Conservation (phyloP, 2,797 vertebrate genomes). For the Acanthis flammea region DNA sequence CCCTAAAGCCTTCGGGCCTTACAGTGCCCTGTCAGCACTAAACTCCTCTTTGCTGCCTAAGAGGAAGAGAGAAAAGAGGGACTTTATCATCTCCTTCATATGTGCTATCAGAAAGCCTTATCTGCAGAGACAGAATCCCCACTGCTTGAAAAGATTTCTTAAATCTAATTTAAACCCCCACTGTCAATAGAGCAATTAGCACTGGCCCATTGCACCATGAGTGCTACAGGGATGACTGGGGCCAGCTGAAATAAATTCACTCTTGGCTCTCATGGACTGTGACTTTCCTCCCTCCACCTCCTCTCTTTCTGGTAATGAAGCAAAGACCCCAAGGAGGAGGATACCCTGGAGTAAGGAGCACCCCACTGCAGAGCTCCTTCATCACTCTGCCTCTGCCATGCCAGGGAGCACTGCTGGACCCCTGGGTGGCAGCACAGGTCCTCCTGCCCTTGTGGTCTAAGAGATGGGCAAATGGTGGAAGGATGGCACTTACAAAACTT, state of each 20-base stretch:
- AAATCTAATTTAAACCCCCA: slow-evolving; percentile 8
- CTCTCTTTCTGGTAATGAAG: background rate
- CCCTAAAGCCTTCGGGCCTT: background rate
- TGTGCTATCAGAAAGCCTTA: background rate
- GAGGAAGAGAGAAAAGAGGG: background rate
- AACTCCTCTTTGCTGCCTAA: background rate
- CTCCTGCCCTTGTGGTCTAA: background rate
- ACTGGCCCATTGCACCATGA: background rate
- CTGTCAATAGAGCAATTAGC: background rate
- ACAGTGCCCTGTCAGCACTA: background rate
- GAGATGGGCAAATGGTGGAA: background rate
- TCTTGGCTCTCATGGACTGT: background rate
- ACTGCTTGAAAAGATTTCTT: slow-evolving; percentile 8
- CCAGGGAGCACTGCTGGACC: accelerated
- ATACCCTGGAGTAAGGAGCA: background rate
- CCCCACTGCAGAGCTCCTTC: background rate
- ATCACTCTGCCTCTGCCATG: background rate
- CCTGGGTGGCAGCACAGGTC: accelerated
- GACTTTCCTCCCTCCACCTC: background rate
- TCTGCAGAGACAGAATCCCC: background rate
- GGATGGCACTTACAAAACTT: background rate
- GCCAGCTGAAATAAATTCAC: background rate
- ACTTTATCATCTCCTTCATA: background rate
- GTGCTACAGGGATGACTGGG: background rate
- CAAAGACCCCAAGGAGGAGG: accelerated